Conservation (phyloP, 2,113 vertebrate genomes). For the Sterrhoptilus dennistouni region DNA sequence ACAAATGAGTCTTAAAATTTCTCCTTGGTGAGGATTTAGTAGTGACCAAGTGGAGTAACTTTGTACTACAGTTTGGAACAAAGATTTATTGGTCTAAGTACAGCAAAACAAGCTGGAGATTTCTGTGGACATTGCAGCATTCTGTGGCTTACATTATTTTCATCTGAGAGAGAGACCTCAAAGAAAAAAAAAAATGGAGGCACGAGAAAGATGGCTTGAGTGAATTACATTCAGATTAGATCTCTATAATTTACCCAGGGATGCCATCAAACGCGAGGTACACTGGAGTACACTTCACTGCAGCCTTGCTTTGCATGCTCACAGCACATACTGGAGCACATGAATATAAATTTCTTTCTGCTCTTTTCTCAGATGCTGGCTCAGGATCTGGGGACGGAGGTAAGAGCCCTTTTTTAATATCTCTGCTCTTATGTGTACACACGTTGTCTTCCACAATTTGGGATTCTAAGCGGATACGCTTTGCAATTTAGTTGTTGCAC, state of each 20-base stretch:
- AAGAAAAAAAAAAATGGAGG: background rate
- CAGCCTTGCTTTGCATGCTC: background rate
- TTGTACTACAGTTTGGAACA: background rate
- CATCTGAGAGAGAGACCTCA: background rate
- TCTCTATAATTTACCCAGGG: constrained; percentile 28
- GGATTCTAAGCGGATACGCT: background rate
- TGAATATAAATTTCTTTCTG: constrained; percentile 23
- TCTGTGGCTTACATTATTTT: background rate
- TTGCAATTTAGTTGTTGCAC: background rate
- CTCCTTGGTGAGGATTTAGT: background rate
- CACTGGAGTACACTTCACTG: background rate
- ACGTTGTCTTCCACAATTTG: background rate
- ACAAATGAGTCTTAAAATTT: background rate
- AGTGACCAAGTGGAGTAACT: background rate
- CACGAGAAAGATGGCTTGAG: background rate
- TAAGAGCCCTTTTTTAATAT: constrained; percentile 66
- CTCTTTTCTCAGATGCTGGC: constrained; percentile 76
- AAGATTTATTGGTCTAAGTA: background rate
- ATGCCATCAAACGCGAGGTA: background rate
- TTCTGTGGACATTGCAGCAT: background rate
- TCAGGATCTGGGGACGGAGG: constrained; percentile 86
- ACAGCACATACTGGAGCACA: background rate
- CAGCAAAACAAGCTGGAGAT: background rate
- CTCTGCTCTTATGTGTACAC: background rate
- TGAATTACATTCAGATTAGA: constrained; percentile 23